Conservation (phyloP, 2,113 vertebrate species). For the Sinocyclocheilus grahami region DNA sequence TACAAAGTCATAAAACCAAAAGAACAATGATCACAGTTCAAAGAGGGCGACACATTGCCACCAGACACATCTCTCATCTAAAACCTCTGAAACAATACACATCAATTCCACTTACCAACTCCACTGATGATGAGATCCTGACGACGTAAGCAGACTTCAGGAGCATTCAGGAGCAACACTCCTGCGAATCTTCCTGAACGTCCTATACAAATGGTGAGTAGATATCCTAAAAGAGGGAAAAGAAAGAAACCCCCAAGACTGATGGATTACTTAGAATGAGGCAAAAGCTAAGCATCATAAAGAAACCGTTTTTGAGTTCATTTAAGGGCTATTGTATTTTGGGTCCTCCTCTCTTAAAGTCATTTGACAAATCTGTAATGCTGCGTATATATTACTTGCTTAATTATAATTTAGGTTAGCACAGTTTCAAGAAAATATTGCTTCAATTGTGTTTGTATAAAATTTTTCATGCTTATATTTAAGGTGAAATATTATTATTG, state of each 20-base stretch:
- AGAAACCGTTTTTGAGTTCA: too few relatives aligned
- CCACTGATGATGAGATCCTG: background rate
- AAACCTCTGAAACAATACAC: background rate
- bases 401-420: too few relatives aligned
- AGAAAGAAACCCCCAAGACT: background rate
- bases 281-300: background rate
- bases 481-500: too few relatives aligned
- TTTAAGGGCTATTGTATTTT: too few relatives aligned
- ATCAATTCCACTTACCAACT: background rate
- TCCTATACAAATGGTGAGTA: background rate
- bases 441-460: too few relatives aligned
- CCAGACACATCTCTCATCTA: background rate
- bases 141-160: background rate
- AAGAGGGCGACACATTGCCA: background rate
- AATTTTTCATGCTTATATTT: too few relatives aligned
- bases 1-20: background rate
- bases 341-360: too few relatives aligned
- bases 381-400: too few relatives aligned
- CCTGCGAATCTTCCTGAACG: accelerated
- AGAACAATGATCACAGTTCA: background rate
- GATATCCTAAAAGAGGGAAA: too few relatives aligned
- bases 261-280: background rate
- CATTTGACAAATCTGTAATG: too few relatives aligned
- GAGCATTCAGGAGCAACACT: background rate
- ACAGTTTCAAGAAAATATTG: too few relatives aligned